Base-by-base conservation (phyloP, 2,113 vertebrate species). In the Plecotus auritus region DNA sequence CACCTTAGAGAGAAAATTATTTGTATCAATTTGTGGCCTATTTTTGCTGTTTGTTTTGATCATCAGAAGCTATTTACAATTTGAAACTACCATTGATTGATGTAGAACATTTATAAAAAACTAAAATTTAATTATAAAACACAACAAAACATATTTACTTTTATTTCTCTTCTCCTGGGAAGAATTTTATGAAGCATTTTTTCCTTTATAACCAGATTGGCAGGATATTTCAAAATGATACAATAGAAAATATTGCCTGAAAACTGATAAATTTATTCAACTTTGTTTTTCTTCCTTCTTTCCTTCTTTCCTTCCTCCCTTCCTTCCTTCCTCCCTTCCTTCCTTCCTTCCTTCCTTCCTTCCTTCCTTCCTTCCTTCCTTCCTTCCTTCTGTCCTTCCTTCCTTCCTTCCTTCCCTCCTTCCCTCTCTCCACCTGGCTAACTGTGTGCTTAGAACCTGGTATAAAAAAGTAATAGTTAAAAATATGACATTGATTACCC, bases 21-120 rank as follows among this genome's bases (percentile, higher is more conserved):
- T 94, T 97, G 81, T 95, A 92, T 97, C 95, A 93, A 84, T 85
- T 96, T 96, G 82, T 92, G 83, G 67, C 77, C 73, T 89, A 59
- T 94, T 97, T 98, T 97, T 98, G 84, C 95, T 93, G 89, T 90
- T 96, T 98, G 72, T 97, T 98, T 97, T 97, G 88, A 96, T 95
- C 69, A 91, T 93, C 80, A 94, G 80, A 76, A 97, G 90, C 77
- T 94, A 90, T 95, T 96, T 88, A 91, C 86, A 93, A 76, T 72
- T 94, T 95, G 37, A 94, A 96, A 97, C 95, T 97, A 86, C 95
- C 90, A 84, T 81, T 95, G 94, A 97, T 88, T 92, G 93, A 86
- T 84, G 66, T 28, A 35, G 86, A 96, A 95, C 32, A 70, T 92
- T 93, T 47, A 94, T 80, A 61, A 91, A 92, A 97, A 92, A 69